Base-by-base conservation (phyloP, 2,888 invertebrate genomes). In the Ormyrus pomaceus region DNA sequence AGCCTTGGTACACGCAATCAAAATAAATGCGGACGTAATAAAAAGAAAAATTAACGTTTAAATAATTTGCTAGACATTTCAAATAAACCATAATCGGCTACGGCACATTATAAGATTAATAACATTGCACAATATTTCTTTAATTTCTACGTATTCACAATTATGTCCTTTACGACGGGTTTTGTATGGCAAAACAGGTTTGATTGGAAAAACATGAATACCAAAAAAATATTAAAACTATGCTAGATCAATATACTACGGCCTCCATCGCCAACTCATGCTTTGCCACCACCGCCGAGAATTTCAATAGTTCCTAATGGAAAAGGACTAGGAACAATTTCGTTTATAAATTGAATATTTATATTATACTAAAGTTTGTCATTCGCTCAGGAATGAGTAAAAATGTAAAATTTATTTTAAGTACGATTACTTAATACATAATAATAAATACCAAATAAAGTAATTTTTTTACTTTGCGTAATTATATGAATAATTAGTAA, bases 261-360 rank as follows among this genome's bases (percentile, higher is more conserved):
- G 59, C 56, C 69, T 55, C 70, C 76, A 9, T 48, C 65, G 50
- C 46, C 76, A 68, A 68, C 69, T 68, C 81, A 79, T 81, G 81
- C 81, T 81, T 81, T 81, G 81, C 81, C 81, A 81, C 81, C 81
- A 79, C 81, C 78, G 72, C 59, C 66, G 34, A 68, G 51, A 11
- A 64, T 48, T 62, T 45, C 59, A n/a, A 77, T 70, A 51, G 69
- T 53, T 80, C 64, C 56, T 59, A 59, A 69, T 73, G 65, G 64
- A 69, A 55, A 70, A 79, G 10, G 4, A 61, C 62, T 71, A 6
- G 8, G 5, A 34, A 34, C 4, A 34, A 34, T 34, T 34, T 34
- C 34, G 34, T 34, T 34, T 34, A 4, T 34, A 34, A 34, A 34
- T 34, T 34, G 34, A 34, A 34, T 34, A 34, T 34, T 34, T 34